Evolutionary conservation across 2,113 vertebrate genomes (phyloP).

Genomic region (Scomber colias): DNA sequence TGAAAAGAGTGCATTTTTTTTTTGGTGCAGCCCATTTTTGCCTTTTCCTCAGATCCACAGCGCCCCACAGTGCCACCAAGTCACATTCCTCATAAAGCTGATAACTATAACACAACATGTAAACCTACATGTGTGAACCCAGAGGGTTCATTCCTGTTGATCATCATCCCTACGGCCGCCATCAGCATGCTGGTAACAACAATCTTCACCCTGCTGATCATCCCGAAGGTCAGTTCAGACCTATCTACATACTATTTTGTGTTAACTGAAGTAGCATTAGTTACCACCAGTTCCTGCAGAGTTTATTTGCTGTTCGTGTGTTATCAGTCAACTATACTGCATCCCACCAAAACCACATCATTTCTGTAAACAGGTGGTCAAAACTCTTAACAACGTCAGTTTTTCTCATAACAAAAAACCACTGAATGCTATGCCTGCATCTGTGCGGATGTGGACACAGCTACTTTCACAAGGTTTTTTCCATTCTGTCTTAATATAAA

Average conservation of each 20-base stretch:
- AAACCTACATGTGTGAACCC: no score
- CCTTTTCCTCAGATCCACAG: slow-evolving; percentile 1
- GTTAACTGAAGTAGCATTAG: neutral
- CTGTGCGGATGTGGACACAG: neutral
- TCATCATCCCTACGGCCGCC: neutral
- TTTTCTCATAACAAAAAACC: no score
- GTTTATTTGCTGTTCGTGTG: no score
- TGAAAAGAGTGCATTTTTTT: neutral
- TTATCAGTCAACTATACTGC: neutral
- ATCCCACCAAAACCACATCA: neutral
- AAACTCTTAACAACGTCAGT: no score
- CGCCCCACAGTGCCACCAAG: neutral
- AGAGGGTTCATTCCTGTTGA: neutral
- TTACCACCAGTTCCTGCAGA: neutral
- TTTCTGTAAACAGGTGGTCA: neutral
- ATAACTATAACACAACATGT: no score
- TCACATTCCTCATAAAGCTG: no score
- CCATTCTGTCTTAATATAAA: no score
- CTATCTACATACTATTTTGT: neutral
- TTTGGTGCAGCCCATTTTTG: neutral
- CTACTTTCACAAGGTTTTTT: no score
- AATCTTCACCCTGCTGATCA: slow-evolving; percentile 13
- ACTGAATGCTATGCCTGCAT: neutral
- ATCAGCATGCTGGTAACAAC: neutral
- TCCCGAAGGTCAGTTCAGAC: slow-evolving; percentile 29